These are phyloP conservation scores for Sebastes oblongus DNA, from an alignment of 2,797 vertebrate genomes.

Conservation along the genomic window DNA sequence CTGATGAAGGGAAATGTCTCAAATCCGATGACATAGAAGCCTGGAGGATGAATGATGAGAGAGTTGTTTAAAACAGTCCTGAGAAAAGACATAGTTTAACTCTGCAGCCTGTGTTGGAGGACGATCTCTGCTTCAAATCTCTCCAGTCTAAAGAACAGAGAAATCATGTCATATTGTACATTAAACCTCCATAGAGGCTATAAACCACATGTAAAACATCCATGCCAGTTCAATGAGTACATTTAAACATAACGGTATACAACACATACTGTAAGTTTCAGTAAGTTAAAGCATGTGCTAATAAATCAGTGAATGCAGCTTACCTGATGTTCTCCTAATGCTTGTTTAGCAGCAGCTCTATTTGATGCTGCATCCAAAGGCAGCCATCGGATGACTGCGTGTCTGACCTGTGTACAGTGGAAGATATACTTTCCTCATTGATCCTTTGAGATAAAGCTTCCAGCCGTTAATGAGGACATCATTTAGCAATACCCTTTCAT, in stretches of 20 bases:
- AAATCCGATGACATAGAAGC: slow-evolving; percentile 68
- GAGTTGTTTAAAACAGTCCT: slow-evolving; percentile 37
- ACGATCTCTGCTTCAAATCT: neutral
- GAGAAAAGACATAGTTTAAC: slow-evolving; percentile 28
- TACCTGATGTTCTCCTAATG: neutral
- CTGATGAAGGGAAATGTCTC: slow-evolving; percentile 27
- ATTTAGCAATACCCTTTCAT: neutral
- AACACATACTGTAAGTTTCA: neutral
- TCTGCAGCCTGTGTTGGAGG: neutral
- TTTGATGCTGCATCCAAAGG: neutral
- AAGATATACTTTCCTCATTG: neutral
- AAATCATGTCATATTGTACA: neutral
- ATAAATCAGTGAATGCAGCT: neutral
- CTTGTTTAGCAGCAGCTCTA: neutral
- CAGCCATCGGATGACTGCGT: neutral
- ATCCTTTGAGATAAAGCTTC: slow-evolving; percentile 9
- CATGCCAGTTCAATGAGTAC: neutral
- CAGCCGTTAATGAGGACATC: neutral
- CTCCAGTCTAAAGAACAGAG: neutral
- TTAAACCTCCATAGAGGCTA: neutral
- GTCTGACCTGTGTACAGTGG: neutral
- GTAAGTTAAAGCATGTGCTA: neutral
- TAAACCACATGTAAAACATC: neutral
- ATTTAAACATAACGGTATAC: neutral
- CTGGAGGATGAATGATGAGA: slow-evolving; percentile 56